Base-by-base conservation (phyloP, 2,797 vertebrate species). In the Notolepis coatsorum region DNA sequence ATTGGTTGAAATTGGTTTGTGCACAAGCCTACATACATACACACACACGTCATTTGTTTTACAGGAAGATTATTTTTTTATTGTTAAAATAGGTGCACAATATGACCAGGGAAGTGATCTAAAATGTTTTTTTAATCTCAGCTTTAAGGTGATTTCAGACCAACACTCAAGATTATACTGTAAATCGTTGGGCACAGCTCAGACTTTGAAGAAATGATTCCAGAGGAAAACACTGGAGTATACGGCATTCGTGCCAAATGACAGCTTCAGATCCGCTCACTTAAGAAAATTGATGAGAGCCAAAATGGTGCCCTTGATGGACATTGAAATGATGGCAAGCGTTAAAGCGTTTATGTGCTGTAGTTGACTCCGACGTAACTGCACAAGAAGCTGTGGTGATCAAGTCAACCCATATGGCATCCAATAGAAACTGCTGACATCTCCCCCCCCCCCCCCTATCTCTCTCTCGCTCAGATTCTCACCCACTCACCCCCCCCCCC, bases 331-430 rank as follows among this genome's bases (percentile, higher is more conserved):
- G 79, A 89, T 87, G 67, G 80, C 80, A 60, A 81, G 81, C 69
- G 73, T 89, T 87, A 90, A 85, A 82, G n/a, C n/a, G 87, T 91
- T 90, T 86, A 88, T 86, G 84, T 55, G 68, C 82, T 78, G 82
- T 76, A 87, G 85, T 89, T 87, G 86, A 91, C 85, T 85, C 69
- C 70, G 73, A 69, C 66, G 76, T 79, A 84, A 81, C 76, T 77
- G 78, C 24, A 60, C 72, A 49, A 82, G 76, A 81, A 75, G 80
- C 84, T 54, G 68, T 55, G 74, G 84, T 83, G 76, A 75, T 75
- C 80, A 77, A 70, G 84, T 83, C 77, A 82, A 80, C 77, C 65
- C 74, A 68, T 56, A 64, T 41, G 63, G 64, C 56, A 51, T 47
- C 61, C 47, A 46, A 27, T 31, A 56, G 24, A 61, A 68, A 54